phyloP scores from a whole-genome alignment of 1,140 invertebrate species.

The Bombus soroeensis region DNA sequence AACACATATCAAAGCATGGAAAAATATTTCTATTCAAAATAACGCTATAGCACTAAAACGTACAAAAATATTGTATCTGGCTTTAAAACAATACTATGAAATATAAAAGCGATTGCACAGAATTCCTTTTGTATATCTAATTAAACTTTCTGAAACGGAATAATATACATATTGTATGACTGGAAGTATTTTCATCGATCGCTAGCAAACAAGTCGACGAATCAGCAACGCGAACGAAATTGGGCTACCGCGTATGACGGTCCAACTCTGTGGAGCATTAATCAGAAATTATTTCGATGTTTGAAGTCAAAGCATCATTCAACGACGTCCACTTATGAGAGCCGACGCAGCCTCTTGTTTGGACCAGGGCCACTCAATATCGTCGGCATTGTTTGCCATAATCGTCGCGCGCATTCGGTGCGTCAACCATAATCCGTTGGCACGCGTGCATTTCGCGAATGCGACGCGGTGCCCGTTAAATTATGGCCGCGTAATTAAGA shows the following conservation, averaged over 20 bases:
- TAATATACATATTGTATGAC: too few species aligned
- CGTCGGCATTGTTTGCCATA: constrained; percentile 63
- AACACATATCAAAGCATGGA: too few species aligned
- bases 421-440: constrained; percentile 54
- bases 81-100: too few species aligned
- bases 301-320: constrained; percentile 51
- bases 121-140: too few species aligned
- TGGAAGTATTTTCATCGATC: too few species aligned
- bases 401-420: constrained; percentile 60
- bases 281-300: constrained; percentile 50
- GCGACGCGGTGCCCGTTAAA: constrained; percentile 54
- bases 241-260: not conserved
- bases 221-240: not conserved
- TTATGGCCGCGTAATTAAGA: constrained; percentile 68
- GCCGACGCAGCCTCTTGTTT: constrained; percentile 23
- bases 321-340: constrained; percentile 47
- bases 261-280: not conserved
- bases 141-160: too few species aligned
- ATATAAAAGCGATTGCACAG: too few species aligned
- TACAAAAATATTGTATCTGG: too few species aligned
- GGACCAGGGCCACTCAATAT: constrained; percentile 51
- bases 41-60: too few species aligned
- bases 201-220: not conserved
- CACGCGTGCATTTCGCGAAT: constrained; percentile 59
- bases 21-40: too few species aligned